phyloP scores from a whole-genome alignment of 2,113 vertebrate species.

The Hemichromis elongatus region DNA sequence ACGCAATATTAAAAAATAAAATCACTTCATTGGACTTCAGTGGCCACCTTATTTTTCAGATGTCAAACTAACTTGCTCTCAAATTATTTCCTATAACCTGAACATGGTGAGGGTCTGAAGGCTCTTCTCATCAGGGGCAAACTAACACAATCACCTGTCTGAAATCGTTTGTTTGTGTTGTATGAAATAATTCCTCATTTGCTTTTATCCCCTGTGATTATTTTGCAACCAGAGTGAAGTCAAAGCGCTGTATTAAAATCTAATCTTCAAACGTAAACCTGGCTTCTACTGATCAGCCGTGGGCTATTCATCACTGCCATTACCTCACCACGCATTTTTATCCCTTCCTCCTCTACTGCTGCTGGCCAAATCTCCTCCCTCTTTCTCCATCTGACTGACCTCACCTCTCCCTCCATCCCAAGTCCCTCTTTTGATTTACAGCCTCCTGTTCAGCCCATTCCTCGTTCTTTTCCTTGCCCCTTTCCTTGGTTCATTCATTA shows the following conservation, averaged over 20 bases:
- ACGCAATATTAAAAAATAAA: neutral
- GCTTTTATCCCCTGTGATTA: conserved; percentile 65
- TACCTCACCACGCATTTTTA: conserved; percentile 71
- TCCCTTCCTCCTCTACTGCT: conserved; percentile 43
- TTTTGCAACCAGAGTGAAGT: conserved; percentile 61
- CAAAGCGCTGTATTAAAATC: conserved; percentile 76
- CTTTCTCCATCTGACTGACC: conserved; percentile 64
- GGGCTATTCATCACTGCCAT: conserved; percentile 77
- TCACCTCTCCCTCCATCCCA: conserved; percentile 56
- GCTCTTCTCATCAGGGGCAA: conserved; percentile 63
- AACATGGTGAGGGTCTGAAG: conserved; percentile 9
- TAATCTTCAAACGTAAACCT: conserved; percentile 78
- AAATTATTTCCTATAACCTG: neutral
- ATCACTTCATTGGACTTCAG: neutral
- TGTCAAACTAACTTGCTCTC: neutral
- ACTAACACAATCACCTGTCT: conserved; percentile 48
- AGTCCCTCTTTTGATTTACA: conserved; percentile 64
- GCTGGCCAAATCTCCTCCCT: conserved; percentile 51
- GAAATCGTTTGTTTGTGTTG: conserved; percentile 43
- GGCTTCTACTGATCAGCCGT: conserved; percentile 71
- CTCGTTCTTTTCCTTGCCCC: conserved; percentile 43
- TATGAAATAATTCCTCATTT: conserved; percentile 72
- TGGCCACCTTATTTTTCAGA: neutral
- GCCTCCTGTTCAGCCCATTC: conserved; percentile 40
- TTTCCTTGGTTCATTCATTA: conserved; percentile 49